Base-by-base conservation (phyloP, 2,888 invertebrate genomes). In the Nebria salina region DNA sequence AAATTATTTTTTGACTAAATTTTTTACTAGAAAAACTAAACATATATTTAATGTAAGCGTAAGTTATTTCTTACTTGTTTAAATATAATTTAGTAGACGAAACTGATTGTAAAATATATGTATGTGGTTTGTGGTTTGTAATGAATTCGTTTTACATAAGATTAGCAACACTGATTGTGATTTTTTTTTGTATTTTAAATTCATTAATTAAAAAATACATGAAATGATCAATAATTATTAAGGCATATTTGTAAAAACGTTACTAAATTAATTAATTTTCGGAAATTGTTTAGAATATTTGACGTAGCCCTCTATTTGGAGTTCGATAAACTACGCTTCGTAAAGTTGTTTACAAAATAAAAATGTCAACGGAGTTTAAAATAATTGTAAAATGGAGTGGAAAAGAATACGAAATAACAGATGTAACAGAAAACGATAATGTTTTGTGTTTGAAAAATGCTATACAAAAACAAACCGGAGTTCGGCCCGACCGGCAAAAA, bases 351-450 rank as follows among this genome's bases (percentile, higher is more conserved):
- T 20, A 25, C 34, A 34, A 70, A 26, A 72, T 54, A 72, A 78
- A 41, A 66, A 79, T 75, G 75, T 34, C 54, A 43, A 72, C 72
- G 13, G 81, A 81, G 25, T 81, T 73, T 65, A 91, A 91, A 85
- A 89, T 97, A 83, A 92, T 93, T 85, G 94, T 98, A 7, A 98
- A 98, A 91, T 98, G 98, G 97, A 95, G 95, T 88, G 97, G 97
- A 76, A 95, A 96, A 86, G 98, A 98, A 88, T 97, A 93, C 87
- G 93, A 93, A 84, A 93, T 98, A 83, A 91, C 91, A 72, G 93
- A 95, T 87, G 90, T 98, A 83, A 91, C 93, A 13, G 94, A 93
- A 82, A 93, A 93, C 75, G 95, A 96, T 85, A 96, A 95, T 1
- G 95, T 98, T 0, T 93, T 92, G 20, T 93, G 94, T 88, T 90